Conservation (phyloP, 1,140 invertebrate species). For the Lepidurus arcticus region DNA sequence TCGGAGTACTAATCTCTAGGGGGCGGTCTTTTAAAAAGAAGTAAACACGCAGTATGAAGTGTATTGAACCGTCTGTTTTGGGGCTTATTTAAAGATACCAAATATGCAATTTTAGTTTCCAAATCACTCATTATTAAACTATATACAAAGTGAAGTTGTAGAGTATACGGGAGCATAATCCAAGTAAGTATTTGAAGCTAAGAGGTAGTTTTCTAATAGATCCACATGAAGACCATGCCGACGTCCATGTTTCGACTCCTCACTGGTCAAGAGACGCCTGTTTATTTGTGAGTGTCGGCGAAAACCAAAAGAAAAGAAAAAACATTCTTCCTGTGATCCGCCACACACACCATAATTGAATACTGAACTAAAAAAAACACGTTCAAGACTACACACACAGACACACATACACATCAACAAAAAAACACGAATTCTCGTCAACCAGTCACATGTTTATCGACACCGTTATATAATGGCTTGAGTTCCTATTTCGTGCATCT, state of each 20-base stretch:
- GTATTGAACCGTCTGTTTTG: too few species aligned
- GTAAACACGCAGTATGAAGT: too few species aligned
- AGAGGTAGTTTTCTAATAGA: constrained; percentile 58
- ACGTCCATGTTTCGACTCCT: constrained; percentile 98
- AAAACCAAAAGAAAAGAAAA: not conserved
- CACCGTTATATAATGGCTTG: constrained; percentile 9
- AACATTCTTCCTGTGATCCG: constrained; percentile 18
- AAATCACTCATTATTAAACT: too few species aligned
- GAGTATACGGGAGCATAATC: not conserved
- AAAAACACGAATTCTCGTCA: constrained; percentile 7
- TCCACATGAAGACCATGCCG: constrained; percentile 99
- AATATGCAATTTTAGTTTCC: too few species aligned
- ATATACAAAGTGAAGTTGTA: not conserved
- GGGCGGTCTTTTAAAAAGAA: too few species aligned
- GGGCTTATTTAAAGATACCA: too few species aligned
- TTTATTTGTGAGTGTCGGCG: constrained; percentile 70
- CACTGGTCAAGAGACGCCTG: constrained; percentile 97
- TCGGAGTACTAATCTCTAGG: too few species aligned
- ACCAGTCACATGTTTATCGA: not conserved
- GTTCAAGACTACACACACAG: not conserved
- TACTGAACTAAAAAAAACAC: not conserved
- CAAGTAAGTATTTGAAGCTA: not conserved
- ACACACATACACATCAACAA: not conserved
- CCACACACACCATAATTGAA: not conserved
- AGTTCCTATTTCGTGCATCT: constrained; percentile 3